Evolutionary conservation across 2,113 vertebrate genomes (phyloP).

Genomic region (Neopipo cinnamomea): DNA sequence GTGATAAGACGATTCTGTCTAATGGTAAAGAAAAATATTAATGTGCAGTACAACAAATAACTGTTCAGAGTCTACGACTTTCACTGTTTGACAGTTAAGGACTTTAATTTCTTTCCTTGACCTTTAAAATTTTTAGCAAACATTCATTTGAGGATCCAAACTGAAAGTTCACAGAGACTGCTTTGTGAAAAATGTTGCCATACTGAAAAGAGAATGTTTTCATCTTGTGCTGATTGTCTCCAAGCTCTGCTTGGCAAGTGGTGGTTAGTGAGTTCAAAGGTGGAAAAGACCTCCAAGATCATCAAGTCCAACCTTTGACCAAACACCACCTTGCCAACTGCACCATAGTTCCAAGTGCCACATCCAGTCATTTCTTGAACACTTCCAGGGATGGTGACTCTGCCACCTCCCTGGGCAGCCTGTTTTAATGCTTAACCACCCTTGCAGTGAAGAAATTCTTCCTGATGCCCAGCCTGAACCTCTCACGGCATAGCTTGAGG

Average conservation of each 20-base stretch:
- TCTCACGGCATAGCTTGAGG: background rate
- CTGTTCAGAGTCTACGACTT: background rate
- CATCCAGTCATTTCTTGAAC: accelerated
- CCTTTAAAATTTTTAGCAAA: background rate
- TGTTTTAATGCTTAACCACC: background rate
- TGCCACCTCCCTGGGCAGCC: background rate
- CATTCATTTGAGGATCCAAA: background rate
- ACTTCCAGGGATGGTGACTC: background rate
- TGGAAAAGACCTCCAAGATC: background rate
- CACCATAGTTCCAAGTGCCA: background rate
- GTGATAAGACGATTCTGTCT: background rate
- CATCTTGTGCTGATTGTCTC: background rate
- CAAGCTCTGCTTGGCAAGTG: background rate
- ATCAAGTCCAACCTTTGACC: background rate
- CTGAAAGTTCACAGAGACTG: background rate
- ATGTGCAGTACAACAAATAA: background rate
- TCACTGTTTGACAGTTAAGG: background rate
- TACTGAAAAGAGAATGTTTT: background rate
- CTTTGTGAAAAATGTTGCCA: background rate
- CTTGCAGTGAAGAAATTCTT: background rate
- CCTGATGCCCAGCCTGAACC: background rate
- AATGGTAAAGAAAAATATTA: background rate
- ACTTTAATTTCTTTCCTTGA: background rate
- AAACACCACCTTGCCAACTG: background rate
- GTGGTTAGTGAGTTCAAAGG: background rate